A percentile compares a stretch with the other conserved stretches of the same genome.
phyloP scores from a whole-genome alignment of 2,113 vertebrate genomes.

The Indri indri region DNA sequence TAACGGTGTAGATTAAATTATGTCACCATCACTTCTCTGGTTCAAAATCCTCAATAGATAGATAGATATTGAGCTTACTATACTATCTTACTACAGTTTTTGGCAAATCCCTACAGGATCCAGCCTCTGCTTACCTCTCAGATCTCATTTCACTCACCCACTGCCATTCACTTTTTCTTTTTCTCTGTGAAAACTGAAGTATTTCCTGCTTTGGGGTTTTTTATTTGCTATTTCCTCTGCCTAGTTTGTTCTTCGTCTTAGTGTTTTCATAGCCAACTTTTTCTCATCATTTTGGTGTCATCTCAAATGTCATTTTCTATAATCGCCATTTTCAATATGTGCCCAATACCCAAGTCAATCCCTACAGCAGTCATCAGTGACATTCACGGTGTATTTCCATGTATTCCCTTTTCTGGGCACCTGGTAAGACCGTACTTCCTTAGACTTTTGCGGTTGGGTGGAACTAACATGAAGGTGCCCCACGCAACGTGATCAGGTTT shows the following conservation, averaged over 20 bases:
- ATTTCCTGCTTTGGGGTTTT: not conserved
- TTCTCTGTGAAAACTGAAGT: not conserved
- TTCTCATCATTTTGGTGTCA: not conserved
- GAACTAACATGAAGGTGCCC: not conserved
- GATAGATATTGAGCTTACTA: not conserved
- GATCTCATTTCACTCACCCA: not conserved
- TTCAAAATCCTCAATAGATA: not conserved
- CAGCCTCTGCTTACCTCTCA: not conserved
- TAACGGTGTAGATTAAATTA: not conserved
- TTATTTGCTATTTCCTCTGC: not conserved
- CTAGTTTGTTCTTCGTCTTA: not conserved
- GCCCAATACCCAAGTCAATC: not conserved
- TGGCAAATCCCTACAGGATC: not conserved
- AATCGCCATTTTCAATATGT: not conserved
- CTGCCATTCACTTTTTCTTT: not conserved
- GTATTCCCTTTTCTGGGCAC: not conserved
- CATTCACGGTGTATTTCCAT: not conserved
- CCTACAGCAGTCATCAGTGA: not conserved
- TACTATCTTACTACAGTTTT: not conserved
- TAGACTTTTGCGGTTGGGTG: not conserved
- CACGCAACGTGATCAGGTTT: not conserved
- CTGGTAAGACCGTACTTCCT: not conserved
- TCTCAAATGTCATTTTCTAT: not conserved
- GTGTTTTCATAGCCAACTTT: not conserved
- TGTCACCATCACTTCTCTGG: not conserved